phyloP scores from a whole-genome alignment of 2,888 invertebrate genomes.

The Plusia festucae region DNA sequence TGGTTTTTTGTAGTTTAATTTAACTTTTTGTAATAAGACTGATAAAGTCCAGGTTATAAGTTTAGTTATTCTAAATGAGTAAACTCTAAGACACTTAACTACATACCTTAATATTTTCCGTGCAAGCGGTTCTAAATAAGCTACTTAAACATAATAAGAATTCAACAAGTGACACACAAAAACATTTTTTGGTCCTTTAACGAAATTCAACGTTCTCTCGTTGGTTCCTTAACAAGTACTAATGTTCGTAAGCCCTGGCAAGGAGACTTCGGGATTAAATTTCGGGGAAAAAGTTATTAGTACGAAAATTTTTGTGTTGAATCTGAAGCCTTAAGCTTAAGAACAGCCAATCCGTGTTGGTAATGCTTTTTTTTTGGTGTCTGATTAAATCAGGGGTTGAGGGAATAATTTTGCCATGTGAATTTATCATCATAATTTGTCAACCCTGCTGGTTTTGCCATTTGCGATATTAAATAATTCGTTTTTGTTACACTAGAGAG shows the following conservation, averaged over 20 bases:
- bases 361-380: neutral
- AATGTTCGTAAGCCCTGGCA: neutral
- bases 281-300: conserved; percentile 1
- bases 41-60: too few species aligned
- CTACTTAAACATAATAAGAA: neutral
- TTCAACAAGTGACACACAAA: neutral
- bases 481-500: too few species aligned
- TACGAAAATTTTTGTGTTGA: neutral
- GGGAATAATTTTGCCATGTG: neutral
- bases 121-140: too few species aligned
- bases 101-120: too few species aligned
- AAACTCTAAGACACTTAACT: too few species aligned
- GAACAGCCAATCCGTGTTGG: neutral
- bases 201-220: neutral
- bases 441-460: too few species aligned
- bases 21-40: too few species aligned
- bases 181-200: neutral
- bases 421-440: too few species aligned
- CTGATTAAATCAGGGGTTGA: neutral
- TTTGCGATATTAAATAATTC: too few species aligned
- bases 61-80: too few species aligned
- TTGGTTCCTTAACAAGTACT: conserved; percentile 11
- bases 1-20: too few species aligned
- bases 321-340: neutral
- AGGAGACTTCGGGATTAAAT: conserved; percentile 7